Evolutionary conservation across 2,113 vertebrate species (phyloP), one percentile per base, ranked within the genome.

Genomic region (Ptilonorhynchus violaceus): DNA sequence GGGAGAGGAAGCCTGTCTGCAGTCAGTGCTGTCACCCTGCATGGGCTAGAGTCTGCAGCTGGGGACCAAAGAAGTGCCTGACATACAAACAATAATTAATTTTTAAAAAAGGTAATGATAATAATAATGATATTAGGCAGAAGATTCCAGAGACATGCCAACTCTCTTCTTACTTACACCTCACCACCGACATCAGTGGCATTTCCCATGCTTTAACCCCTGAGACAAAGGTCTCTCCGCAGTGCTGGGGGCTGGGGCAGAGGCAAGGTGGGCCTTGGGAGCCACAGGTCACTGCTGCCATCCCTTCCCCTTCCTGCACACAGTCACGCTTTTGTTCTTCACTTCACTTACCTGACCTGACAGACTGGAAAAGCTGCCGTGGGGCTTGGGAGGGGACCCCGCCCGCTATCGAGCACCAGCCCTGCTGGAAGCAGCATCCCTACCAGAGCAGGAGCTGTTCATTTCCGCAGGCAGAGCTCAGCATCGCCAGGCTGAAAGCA

Each of bases 151-250:
- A 79, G 11, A 52, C 23, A 15, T 35, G 35, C 42, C 39, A 84
- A 2, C 23, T 31, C 22, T 60, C 52, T 42, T 37, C 52, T 46
- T 25, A 30, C 28, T 73, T 62, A 25, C 21, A 39, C 44, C 17
- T 62, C 33, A 27, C 58, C 25, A 31, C 46, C 4, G 1, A 7
- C 13, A 46, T 22, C 42, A 60, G 25, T 0, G 0, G 19, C 19
- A 14, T 47, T 74, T 81, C 27, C 49, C 44, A 11, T 41, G 30
- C 13, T 78, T 30, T 73, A 76, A 79, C 3, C 16, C 31, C 53
- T 7, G 28, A 53, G 37, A n/a, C 39, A 68, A 59, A 86, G 20
- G 37, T 73, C 67, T 75, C 30, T 52, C 24, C 42, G 72, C 31
- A 11, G 49, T 49, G 41, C 74, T 17, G 35, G 25, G 70, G 28